Conservation (phyloP, 2,797 vertebrate species). For the Amblyraja radiata region DNA sequence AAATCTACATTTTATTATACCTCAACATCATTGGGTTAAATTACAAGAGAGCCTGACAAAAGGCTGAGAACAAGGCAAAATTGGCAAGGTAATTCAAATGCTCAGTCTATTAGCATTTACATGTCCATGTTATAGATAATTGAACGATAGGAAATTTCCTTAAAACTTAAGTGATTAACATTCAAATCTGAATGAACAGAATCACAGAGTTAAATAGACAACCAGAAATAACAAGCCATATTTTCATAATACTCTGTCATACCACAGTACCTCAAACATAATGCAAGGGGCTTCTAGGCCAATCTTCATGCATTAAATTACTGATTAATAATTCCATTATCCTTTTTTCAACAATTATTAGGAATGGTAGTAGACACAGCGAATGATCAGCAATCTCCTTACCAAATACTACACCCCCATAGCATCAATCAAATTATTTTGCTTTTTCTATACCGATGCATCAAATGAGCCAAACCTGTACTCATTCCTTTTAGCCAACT, state of each 20-base stretch:
- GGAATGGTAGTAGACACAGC: not conserved
- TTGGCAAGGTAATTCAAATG: not conserved
- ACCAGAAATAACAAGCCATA: not conserved
- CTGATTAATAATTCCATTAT: not conserved
- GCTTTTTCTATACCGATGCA: not conserved
- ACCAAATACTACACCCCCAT: not conserved
- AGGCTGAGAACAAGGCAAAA: not conserved
- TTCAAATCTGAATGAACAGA: not conserved
- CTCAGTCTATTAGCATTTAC: not conserved
- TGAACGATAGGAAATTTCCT: not conserved
- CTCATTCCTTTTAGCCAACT: not conserved
- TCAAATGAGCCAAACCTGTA: not conserved
- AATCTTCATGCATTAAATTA: not conserved
- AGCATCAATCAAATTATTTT: not conserved
- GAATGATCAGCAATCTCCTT: not conserved
- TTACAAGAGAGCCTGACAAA: not conserved
- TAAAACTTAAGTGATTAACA: not conserved
- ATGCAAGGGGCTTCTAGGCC: not conserved
- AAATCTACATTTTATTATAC: not conserved
- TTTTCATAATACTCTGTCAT: not conserved
- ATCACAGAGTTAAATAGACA: too few relatives aligned
- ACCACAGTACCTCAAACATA: not conserved
- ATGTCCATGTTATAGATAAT: not conserved
- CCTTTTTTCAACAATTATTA: too few relatives aligned
- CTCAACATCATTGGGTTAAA: not conserved